phyloP scores from a whole-genome alignment of 2,888 invertebrate species.

The Neelides folsomi region DNA sequence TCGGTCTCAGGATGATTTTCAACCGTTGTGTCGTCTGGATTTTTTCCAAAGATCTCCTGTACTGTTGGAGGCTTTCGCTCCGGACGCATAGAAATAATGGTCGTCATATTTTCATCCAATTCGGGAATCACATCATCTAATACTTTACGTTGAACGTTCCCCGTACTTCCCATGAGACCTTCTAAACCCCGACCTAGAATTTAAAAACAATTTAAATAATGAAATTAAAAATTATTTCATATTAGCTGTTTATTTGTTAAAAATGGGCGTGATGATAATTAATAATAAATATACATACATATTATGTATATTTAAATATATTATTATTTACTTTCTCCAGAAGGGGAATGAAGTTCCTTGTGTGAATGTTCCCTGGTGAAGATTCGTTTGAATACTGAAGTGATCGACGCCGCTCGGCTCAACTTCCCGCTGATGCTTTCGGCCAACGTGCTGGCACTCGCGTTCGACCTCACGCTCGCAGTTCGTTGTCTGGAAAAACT shows the following conservation, averaged over 20 bases:
- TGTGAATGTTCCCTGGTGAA: slow-evolving; percentile 30
- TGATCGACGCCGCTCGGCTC: slow-evolving; percentile 31
- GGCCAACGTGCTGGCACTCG: slow-evolving; percentile 30
- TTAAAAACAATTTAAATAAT: too few relatives aligned
- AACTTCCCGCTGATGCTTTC: slow-evolving; percentile 31
- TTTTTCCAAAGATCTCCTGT: slow-evolving; percentile 28
- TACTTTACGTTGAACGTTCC: slow-evolving; percentile 27
- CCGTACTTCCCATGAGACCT: slow-evolving; percentile 21
- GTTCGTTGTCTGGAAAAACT: slow-evolving; percentile 24
- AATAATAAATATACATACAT: too few relatives aligned
- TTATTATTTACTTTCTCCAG: too few relatives aligned
- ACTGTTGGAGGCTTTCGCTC: slow-evolving; percentile 30
- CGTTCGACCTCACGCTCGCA: slow-evolving; percentile 26
- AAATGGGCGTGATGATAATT: too few relatives aligned
- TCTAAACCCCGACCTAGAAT: neutral
- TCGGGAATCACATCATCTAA: slow-evolving; percentile 31
- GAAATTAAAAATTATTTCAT: too few relatives aligned
- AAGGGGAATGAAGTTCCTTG: slow-evolving; percentile 14
- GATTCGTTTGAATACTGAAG: slow-evolving; percentile 30
- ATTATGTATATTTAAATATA: too few relatives aligned
- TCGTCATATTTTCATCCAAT: slow-evolving; percentile 32
- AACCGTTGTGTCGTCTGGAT: slow-evolving; percentile 5
- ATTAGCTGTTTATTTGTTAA: too few relatives aligned
- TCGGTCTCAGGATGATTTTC: neutral
- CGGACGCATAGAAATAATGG: slow-evolving; percentile 25